Evolutionary conservation across 1,140 invertebrate genomes (phyloP).

Genomic region (Pseudoatta argentina): DNA sequence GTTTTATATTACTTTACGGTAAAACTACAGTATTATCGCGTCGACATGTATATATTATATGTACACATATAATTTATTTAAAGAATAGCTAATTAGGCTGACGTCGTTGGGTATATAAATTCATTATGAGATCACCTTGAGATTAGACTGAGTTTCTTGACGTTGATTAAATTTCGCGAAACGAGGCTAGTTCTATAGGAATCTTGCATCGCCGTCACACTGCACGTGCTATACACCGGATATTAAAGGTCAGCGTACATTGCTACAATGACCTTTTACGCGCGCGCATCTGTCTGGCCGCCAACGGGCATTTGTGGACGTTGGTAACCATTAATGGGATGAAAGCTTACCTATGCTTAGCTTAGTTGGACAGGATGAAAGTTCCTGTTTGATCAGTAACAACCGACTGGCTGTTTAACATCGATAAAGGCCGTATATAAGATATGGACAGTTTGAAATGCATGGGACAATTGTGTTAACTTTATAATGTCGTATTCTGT

Average conservation of each 20-base stretch:
- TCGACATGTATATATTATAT: conserved; percentile 9
- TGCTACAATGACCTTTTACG: conserved; percentile 59
- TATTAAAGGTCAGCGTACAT: conserved; percentile 58
- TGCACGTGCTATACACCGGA: conserved; percentile 43
- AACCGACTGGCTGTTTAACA: conserved; percentile 38
- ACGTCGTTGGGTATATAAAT: conserved; percentile 40
- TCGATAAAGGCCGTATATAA: conserved; percentile 58
- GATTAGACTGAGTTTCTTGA: conserved; percentile 47
- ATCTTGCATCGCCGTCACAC: neutral
- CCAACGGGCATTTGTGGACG: conserved; percentile 45
- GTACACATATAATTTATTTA: conserved; percentile 27
- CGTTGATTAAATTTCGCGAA: conserved; percentile 50
- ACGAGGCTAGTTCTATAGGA: conserved; percentile 22
- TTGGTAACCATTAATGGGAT: conserved; percentile 56
- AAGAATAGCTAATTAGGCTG: conserved; percentile 28
- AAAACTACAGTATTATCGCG: neutral
- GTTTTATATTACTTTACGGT: neutral
- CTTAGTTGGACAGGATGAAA: conserved; percentile 55
- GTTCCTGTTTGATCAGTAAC: conserved; percentile 58
- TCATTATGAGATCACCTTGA: conserved; percentile 43
- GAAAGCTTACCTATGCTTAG: conserved; percentile 55
- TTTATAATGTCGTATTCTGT: neutral
- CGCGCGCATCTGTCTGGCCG: conserved; percentile 28
- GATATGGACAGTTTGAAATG: conserved; percentile 44
- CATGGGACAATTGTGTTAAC: conserved; percentile 19